Evolutionary conservation across 2,888 invertebrate species (phyloP), one percentile per base, ranked within the genome.

Genomic region (Dasysyrphus albostriatus): DNA sequence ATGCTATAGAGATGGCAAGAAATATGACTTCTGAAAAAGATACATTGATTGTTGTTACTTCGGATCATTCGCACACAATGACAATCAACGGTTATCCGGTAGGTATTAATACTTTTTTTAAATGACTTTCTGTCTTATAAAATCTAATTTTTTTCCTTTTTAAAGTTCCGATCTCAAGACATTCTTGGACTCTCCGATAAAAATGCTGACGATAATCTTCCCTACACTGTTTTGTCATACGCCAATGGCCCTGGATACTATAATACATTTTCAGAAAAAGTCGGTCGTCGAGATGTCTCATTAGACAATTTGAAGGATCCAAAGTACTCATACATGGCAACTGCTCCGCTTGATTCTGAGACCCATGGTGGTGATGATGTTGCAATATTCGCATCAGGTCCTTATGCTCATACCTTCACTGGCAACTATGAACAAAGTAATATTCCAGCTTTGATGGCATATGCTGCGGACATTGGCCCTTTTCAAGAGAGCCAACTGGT

Each of bases 281-380:
- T 88, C 1, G 92, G 92, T 4, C 91, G 92, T 34, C 89, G 89
- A 7, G 80, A 87, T 39, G 70, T 92, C 5, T 89, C 88, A 0
- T 80, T 82, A 0, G 88, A 90, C 70, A 73, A 90, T 32, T 90
- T 91, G 0, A 58, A 85, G 0, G 58, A 92, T 88, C 88, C 91
- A 4, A 80, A 90, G 8, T 92, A 89, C 58, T 92, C 93, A 0
- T 95, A 94, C 89, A 95, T 95, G 6, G 93, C 95, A 0, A 92
- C 95, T 4, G 94, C 95, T 0, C 96, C 96, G 0, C 93, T 95
- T 32, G 47, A 90, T 0, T 92, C 94, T 0, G 96, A 96, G 89
- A 96, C 96, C 0, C 96, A 96, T 89, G 96, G 96, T 0, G 96
- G 96, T 0, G 97, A 97, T 88, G 97, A 97, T 90, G 97, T 97